These are phyloP conservation scores for Macrobrachium rosenbergii DNA, from an alignment of 1,140 invertebrate species.

Conservation along the genomic window DNA sequence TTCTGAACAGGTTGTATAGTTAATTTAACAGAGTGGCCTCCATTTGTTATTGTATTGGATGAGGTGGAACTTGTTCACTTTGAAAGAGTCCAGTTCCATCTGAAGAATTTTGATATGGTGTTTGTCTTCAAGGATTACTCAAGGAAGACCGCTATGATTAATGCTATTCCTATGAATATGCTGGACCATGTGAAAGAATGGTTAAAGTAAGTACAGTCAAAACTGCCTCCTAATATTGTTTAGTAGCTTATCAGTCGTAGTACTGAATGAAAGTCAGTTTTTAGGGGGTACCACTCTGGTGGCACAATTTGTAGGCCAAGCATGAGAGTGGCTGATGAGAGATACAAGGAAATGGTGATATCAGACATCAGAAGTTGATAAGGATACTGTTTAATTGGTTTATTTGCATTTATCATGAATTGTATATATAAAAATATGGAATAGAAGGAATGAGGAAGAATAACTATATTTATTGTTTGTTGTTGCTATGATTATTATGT, in stretches of 20 bases:
- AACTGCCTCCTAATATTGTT: not conserved
- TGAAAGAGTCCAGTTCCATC: slow-evolving; percentile 97
- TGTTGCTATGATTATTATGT: no score
- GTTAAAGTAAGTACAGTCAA: slow-evolving; percentile 84
- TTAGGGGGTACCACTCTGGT: not conserved
- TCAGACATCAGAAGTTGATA: no score
- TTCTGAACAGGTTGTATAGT: slow-evolving; percentile 76
- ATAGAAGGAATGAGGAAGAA: no score
- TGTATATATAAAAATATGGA: no score
- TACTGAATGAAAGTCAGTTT: not conserved
- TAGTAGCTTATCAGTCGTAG: not conserved
- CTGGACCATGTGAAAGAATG: slow-evolving; percentile 99
- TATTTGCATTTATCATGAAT: no score
- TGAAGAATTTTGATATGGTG: slow-evolving; percentile 99
- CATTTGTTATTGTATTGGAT: slow-evolving; percentile 97
- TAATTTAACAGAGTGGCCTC: slow-evolving; percentile 98
- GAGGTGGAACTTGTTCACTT: slow-evolving; percentile 99
- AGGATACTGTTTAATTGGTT: no score
- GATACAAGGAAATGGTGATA: no score
- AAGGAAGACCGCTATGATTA: slow-evolving; percentile 94
- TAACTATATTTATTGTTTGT: no score
- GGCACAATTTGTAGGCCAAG: no score
- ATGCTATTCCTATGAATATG: slow-evolving; percentile 98
- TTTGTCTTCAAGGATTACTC: slow-evolving; percentile 99
- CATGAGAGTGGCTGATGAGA: no score